Evolutionary conservation across 2,113 vertebrate species (phyloP), one percentile per base, ranked within the genome.

Genomic region (Clarias macrocephalus): DNA sequence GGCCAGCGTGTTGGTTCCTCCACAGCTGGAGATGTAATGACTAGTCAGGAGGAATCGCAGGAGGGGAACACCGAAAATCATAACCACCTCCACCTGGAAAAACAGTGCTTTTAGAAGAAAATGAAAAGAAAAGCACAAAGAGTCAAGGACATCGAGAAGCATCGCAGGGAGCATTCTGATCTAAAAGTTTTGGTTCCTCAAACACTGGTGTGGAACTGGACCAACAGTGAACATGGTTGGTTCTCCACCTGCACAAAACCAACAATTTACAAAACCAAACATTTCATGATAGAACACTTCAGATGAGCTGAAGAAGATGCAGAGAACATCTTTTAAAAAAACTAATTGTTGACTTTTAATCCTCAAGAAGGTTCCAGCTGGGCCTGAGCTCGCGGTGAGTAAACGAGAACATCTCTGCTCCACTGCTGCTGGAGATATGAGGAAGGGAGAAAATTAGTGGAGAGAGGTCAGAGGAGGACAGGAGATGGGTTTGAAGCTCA

Each of bases 401-500:
- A 79, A 21, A 66, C 11, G 56, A 76, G n/a, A 85, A 65, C 48
- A 72, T 63, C 52, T 66, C 72, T 75, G 85, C 65, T 77, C 42
- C 59, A 65, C 59, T 30, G 37, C 63, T 66, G 30, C 10, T 72
- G 85, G 25, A 48, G 72, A 63, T 57, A 48, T 59, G 15, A n/a
- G n/a, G 60, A 62, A 76, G 75, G 21, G 28, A 25, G 28, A n/a
- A 37, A 28, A 59, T 73, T 28, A 82, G 21, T 60, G 37, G 9
- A 59, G 60, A 37, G 62, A 48, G 79, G 33, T 19, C 65, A 65
- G 62, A 72, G 59, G 72, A 72, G 87, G 84, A 76, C 65, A 52
- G 84, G 85, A 89, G 76, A 73, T 6, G 19, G 89, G 85, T 86
- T 90, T 68, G 81, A 89, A 89, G 89, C 77, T 89, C 88, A 87